phyloP scores from a whole-genome alignment of 2,888 invertebrate genomes.

The Acanthosepion pharaonis region DNA sequence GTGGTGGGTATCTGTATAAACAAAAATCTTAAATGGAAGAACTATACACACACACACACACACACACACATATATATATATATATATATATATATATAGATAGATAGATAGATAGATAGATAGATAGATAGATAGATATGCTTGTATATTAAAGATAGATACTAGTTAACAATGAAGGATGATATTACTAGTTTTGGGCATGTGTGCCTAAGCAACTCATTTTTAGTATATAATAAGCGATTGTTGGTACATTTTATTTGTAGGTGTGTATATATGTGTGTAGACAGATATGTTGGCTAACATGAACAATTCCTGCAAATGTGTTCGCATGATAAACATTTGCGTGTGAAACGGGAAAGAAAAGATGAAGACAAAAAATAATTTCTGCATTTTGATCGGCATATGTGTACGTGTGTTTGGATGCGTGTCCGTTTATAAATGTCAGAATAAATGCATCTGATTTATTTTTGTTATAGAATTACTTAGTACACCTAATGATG shows the following conservation, averaged over 20 bases:
- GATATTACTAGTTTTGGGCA: too few species aligned
- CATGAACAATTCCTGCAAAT: too few species aligned
- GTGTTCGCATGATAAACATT: too few species aligned
- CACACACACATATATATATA: constrained; percentile 4
- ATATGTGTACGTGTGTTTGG: neutral
- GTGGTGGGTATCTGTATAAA: too few species aligned
- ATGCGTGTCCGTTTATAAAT: neutral
- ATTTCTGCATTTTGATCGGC: neutral
- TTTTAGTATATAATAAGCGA: too few species aligned
- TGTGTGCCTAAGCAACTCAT: too few species aligned
- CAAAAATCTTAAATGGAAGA: neutral
- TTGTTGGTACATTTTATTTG: too few species aligned
- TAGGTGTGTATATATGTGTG: neutral
- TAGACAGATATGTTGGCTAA: neutral
- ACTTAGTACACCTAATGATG: neutral
- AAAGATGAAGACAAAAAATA: too few species aligned
- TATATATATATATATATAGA: constrained; percentile 6
- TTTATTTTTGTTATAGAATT: neutral
- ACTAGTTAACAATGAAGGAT: too few species aligned
- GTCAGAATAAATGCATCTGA: neutral
- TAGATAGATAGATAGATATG: neutral
- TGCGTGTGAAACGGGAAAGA: too few species aligned
- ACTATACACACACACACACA: too few species aligned
- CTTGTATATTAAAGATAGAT: too few species aligned
- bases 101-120: neutral